Evolutionary conservation across 2,113 vertebrate genomes (phyloP), one percentile per base, ranked within the genome.

Genomic region (Dissostichus mawsoni): DNA sequence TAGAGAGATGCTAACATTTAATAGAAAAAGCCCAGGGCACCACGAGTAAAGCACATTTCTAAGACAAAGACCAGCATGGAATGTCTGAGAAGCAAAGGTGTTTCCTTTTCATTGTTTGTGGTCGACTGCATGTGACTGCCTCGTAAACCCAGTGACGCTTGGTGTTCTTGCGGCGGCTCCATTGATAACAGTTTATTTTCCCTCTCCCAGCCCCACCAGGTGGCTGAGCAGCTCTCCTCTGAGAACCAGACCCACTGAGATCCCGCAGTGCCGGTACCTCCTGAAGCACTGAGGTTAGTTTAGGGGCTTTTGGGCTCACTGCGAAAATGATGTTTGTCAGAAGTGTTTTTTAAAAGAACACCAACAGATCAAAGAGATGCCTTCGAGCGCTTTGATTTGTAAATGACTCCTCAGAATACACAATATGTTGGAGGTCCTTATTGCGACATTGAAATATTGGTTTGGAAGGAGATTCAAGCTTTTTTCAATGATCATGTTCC

Each of bases 191-290:
- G 41, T 59, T n/a, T 59, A 59, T 85, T 89, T 82, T 70, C 69
- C 80, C 72, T 91, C 79, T 86, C 86, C 85, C 86, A 90, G 90
- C 87, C 75, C 90, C 91, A 89, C 88, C 90, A 84, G 88, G 87
- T 88, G 90, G 87, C 77, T 74, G 65, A 63, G 36, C 5, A 4
- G 57, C 55, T 58, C 74, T 33, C 63, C 82, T 62, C 65, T 53
- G 23, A 48, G 33, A 59, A 29, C 55, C 47, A 56, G 58, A 69
- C 45, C 75, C 68, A 56, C 70, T 44, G 56, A 8, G 48, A 63
- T 67, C 58, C 33, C 1, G 7, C 55, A 12, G 76, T 0, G 50
- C 45, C 67, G 9, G 6, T 23, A 56, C 45, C 29, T 50, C 63
- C 75, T 23, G 23, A 67, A 63, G 33, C 13, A 0, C 57, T 61